Base-by-base conservation (phyloP, 2,113 vertebrate species). In the Muscicapa adusta region DNA sequence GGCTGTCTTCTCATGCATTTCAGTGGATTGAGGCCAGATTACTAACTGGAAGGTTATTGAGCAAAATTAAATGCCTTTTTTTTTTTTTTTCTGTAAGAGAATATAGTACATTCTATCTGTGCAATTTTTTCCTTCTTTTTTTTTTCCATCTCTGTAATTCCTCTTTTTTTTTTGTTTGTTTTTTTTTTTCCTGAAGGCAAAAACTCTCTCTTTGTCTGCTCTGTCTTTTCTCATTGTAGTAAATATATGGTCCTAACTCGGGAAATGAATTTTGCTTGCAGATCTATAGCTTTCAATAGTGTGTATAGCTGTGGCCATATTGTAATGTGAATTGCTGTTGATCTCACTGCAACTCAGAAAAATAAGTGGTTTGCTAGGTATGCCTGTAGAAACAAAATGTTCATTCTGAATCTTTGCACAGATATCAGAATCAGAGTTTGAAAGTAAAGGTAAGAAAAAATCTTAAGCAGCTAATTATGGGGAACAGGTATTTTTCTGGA, bases 201-300 rank as follows among this genome's bases (percentile, higher is more conserved):
- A 85, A 93, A 47, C 47, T 62, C 60, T 76, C 78, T 81, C 73
- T 89, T 75, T 91, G 45, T 57, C 66, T 87, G 38, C 62, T 42
- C 38, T 61, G 18, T 85, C 36, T 89, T 88, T 85, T 78, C 38
- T 83, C 33, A 14, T 73, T 31, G 24, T 47, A 56, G 51, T n/a
- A 94, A 92, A 92, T 77, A 74, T 19, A 77, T 53, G 43, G 29
- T 63, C 40, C 78, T 90, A 63, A 54, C 31, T 78, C 84, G 73
- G 84, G 86, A 94, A 92, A 68, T 93, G 9, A 87, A 84, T 95
- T 95, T 94, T 96, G 67, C 53, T 94, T 95, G 63, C 75, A 93
- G 82, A 85, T 91, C 67, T 60, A 8, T 88, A 56, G 85, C 48
- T 91, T 85, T 83, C 94, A 61, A 60, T 83, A 93, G 67, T 58